Percentiles rank a stretch among this genome's conserved stretches.
These are phyloP conservation scores for Calypte anna DNA, from an alignment of 2,113 vertebrate species.

Conservation along the genomic window DNA sequence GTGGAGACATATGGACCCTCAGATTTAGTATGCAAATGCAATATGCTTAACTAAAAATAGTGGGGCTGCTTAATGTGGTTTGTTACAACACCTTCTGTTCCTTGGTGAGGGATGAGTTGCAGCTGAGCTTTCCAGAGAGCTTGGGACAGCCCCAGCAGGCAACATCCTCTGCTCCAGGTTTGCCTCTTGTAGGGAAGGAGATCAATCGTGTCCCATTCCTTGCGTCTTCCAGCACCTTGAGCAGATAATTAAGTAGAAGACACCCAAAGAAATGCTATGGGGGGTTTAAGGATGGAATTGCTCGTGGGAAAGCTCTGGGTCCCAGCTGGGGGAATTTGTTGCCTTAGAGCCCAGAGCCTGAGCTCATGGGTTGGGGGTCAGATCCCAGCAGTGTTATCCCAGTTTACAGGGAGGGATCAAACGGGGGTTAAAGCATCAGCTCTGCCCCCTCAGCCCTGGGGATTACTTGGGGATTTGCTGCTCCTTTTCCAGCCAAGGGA, in stretches of 20 bases:
- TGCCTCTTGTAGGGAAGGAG: not conserved
- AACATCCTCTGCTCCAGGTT: not conserved
- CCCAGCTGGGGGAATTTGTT: not conserved
- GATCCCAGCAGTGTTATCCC: too few relatives aligned
- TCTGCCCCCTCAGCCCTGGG: not conserved
- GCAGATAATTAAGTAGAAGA: not conserved
- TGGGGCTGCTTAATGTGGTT: constrained; percentile 2
- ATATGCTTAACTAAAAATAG: constrained; percentile 69
- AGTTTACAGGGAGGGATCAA: too few relatives aligned
- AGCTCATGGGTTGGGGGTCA: not conserved
- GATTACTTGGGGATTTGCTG: accelerated
- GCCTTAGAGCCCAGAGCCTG: not conserved
- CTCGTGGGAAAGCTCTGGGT: not conserved
- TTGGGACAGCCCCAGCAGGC: not conserved
- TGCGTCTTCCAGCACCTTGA: not conserved
- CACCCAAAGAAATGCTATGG: too few relatives aligned
- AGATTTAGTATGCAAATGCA: constrained; percentile 59
- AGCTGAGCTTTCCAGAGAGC: not conserved
- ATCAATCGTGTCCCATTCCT: not conserved
- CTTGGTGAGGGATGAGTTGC: not conserved
- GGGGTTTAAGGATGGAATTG: not conserved
- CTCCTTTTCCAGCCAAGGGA: not conserved
- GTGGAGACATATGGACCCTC: constrained; percentile 58
- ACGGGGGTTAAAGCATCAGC: not conserved
- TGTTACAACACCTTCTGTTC: constrained; percentile 56